phyloP scores from a whole-genome alignment of 2,888 invertebrate genomes.

The Cantharis lateralis region DNA sequence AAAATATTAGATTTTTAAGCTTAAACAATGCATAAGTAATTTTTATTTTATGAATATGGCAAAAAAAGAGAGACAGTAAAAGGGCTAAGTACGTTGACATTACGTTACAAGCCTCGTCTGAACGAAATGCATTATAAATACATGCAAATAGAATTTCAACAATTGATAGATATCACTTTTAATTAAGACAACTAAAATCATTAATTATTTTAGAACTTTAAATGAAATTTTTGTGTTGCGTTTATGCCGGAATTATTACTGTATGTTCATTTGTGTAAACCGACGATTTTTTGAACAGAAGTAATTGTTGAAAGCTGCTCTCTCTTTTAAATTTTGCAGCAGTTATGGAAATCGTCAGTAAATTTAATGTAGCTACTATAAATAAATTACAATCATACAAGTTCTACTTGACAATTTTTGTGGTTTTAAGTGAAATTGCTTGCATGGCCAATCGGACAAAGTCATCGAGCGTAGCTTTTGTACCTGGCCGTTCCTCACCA shows the following conservation, averaged over 20 bases:
- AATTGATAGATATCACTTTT: neutral
- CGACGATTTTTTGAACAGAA: neutral
- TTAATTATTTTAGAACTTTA: neutral
- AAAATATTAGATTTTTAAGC: too few relatives aligned
- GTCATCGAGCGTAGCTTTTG: slow-evolving; percentile 43
- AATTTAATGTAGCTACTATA: neutral
- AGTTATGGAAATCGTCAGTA: neutral
- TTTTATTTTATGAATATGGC: neutral
- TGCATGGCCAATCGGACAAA: slow-evolving; percentile 42
- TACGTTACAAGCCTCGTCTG: too few relatives aligned
- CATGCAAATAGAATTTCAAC: neutral
- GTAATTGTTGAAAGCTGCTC: neutral
- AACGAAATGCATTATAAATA: neutral
- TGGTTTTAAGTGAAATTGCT: slow-evolving; percentile 40
- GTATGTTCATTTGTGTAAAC: neutral
- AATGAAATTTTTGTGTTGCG: neutral
- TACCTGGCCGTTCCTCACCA: slow-evolving; percentile 36
- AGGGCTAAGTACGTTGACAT: too few relatives aligned
- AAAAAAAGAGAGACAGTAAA: too few relatives aligned
- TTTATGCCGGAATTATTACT: neutral
- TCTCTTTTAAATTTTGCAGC: neutral
- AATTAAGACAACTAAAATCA: neutral
- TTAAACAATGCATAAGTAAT: too few relatives aligned
- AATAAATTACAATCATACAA: neutral
- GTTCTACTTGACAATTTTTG: slow-evolving; percentile 23